Evolutionary conservation across 2,797 vertebrate genomes (phyloP).

Genomic region (Heterohyrax brucei): DNA sequence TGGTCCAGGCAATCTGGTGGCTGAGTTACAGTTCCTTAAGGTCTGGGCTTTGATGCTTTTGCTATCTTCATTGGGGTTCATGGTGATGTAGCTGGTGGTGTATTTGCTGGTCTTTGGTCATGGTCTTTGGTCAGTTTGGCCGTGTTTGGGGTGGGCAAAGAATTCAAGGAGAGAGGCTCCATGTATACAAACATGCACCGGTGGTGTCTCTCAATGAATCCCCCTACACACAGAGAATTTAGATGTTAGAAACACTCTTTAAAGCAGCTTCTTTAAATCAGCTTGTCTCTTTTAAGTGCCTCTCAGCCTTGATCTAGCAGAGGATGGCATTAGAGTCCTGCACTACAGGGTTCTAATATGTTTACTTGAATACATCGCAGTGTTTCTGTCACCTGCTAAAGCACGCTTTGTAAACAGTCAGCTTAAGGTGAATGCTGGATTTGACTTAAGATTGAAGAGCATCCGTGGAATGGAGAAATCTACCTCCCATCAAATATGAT

Average conservation of each 20-base stretch:
- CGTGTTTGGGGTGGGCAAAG: constrained; percentile 32
- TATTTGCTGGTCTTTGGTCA: constrained; percentile 41
- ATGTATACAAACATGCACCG: neutral
- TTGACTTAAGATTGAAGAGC: constrained; percentile 71
- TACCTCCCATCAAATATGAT: constrained; percentile 62
- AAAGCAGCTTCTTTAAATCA: neutral
- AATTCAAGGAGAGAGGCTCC: constrained; percentile 17
- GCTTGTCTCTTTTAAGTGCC: constrained; percentile 18
- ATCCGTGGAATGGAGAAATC: constrained; percentile 64
- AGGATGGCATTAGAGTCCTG: neutral
- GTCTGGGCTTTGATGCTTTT: neutral
- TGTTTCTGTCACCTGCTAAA: neutral
- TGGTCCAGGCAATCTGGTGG: neutral
- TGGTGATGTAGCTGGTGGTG: neutral
- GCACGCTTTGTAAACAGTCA: constrained; percentile 44
- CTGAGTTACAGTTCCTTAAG: neutral
- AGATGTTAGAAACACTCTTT: constrained; percentile 62
- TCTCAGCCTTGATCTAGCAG: constrained; percentile 48
- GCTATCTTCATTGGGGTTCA: neutral
- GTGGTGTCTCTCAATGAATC: constrained; percentile 11
- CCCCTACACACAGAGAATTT: constrained; percentile 46
- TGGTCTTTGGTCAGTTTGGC: constrained; percentile 41
- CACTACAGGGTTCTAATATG: neutral
- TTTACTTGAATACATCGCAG: neutral
- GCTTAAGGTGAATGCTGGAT: constrained; percentile 14